phyloP scores from a whole-genome alignment of 2,113 vertebrate genomes.

The Platichthys stellatus region DNA sequence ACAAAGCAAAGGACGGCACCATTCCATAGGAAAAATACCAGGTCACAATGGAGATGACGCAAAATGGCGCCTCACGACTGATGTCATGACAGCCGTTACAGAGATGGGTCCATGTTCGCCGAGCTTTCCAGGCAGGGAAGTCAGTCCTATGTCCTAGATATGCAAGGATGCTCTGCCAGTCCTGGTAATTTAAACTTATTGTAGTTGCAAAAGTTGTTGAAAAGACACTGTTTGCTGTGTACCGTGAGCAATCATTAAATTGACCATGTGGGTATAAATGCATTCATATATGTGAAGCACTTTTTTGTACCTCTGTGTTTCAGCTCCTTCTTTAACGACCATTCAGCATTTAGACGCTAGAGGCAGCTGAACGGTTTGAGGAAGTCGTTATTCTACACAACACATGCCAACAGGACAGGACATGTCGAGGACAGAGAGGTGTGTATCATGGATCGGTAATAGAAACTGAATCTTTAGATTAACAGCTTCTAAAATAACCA shows the following conservation, averaged over 20 bases:
- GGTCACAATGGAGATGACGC: constrained; percentile 72
- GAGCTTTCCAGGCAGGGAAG: background rate
- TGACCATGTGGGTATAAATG: no score
- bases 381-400: background rate
- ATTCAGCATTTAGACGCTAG: background rate
- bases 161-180: no score
- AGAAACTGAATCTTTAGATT: no score
- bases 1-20: constrained; percentile 68
- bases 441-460: no score
- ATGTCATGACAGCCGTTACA: constrained; percentile 20
- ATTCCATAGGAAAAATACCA: constrained; percentile 67
- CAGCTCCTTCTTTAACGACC: background rate
- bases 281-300: no score
- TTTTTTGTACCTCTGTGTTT: background rate
- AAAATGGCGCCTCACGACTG: background rate
- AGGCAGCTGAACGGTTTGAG: background rate
- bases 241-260: background rate
- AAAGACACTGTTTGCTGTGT: background rate
- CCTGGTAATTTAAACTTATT: no score
- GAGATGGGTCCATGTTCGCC: background rate
- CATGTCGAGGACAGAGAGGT: no score
- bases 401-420: background rate
- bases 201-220: no score
- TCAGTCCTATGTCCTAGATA: no score
- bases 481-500: no score